phyloP scores from a whole-genome alignment of 2,888 invertebrate species.

The Anticlea derivata region DNA sequence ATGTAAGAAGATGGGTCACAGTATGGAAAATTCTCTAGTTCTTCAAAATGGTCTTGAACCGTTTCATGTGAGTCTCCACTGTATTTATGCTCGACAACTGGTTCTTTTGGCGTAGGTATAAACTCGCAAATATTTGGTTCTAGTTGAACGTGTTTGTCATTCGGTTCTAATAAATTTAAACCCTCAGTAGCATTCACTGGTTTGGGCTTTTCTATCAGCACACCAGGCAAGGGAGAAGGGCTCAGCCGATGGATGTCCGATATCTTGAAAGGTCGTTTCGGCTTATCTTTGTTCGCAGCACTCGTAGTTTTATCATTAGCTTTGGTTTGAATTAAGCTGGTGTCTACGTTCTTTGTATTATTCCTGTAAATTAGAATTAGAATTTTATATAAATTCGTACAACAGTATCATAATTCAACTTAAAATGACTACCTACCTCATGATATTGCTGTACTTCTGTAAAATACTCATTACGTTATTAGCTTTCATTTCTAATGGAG shows the following conservation, averaged over 20 bases:
- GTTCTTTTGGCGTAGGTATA: neutral
- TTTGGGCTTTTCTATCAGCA: slow-evolving; percentile 31
- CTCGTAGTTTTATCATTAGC: slow-evolving; percentile 11
- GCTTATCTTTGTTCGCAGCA: slow-evolving; percentile 34
- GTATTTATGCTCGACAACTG: neutral
- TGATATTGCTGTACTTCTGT: slow-evolving; percentile 57
- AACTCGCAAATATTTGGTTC: slow-evolving; percentile 5
- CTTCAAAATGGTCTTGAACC: neutral
- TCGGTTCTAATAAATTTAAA: slow-evolving; percentile 10
- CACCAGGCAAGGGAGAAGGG: slow-evolving; percentile 42
- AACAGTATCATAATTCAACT: too few species aligned
- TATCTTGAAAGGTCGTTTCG: slow-evolving; percentile 62
- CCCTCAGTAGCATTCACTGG: slow-evolving; percentile 11
- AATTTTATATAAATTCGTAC: too few species aligned
- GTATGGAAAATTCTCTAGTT: slow-evolving; percentile 6
- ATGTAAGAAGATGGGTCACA: neutral
- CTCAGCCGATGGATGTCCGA: slow-evolving; percentile 56
- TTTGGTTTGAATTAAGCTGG: slow-evolving; percentile 12
- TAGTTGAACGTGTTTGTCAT: slow-evolving; percentile 8
- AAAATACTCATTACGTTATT: slow-evolving; percentile 50
- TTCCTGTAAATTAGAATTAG: slow-evolving; percentile 19
- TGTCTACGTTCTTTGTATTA: slow-evolving; percentile 1
- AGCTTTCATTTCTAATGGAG: slow-evolving; percentile 23
- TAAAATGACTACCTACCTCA: slow-evolving; percentile 38
- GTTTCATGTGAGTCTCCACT: slow-evolving; percentile 7